Evolutionary conservation across 2,113 vertebrate species (phyloP), one percentile per base, ranked within the genome.

Genomic region (Cynocephalus volans): DNA sequence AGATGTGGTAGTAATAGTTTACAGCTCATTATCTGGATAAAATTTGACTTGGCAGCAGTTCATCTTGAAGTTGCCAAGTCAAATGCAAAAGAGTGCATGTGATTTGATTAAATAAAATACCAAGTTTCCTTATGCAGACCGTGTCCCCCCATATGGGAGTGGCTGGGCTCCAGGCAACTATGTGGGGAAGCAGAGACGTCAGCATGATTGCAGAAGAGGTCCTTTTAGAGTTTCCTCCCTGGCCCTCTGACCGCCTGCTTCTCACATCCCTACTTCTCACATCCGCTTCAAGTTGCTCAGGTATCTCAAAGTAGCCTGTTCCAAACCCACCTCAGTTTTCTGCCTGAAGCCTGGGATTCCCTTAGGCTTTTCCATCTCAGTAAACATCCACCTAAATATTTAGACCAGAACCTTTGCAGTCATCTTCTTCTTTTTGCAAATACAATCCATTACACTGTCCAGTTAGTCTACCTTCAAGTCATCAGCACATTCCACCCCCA

Each of bases 41-140:
- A 95, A 85, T 86, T 85, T 89, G 83, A 94, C 79, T 86, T 94
- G 95, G 90, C 90, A 77, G 60, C 60, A 52, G 67, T 64, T 85
- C 79, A 92, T 18, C 26, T 77, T 84, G 72, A 60, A 96, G 67
- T 82, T 96, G 83, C 88, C 88, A 95, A 94, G 91, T 89, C 88
- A 82, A 89, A 88, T 89, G 73, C 83, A 93, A 45, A 10, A 86
- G 31, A 80, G 79, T 60, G 33, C 60, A 76, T 86, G 79, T 77
- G 48, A 96, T 92, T 81, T 92, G 83, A 95, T 92, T 72, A 94
- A 94, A 91, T 54, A 85, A 92, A 91, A 92, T 62, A 86, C 4
- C 0, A 11, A 81, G 45, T 92, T 95, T 92, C 60, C 60, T 95
- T 93, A 81, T 77, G 72, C 23, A 85, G 86, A 80, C 54, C 54